Evolutionary conservation across 1,140 invertebrate species (phyloP).

Genomic region (Adelges cooleyi): DNA sequence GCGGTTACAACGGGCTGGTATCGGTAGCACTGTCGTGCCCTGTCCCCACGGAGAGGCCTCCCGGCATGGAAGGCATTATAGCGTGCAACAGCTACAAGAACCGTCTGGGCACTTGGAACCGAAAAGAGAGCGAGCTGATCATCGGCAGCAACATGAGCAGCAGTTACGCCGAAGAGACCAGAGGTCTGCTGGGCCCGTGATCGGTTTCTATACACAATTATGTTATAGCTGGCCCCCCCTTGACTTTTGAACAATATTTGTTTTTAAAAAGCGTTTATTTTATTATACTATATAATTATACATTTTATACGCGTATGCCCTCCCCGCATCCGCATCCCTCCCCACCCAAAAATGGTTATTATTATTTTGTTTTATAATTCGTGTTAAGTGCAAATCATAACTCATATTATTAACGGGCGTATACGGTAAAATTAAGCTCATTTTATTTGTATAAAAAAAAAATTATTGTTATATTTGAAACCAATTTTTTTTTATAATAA

Average conservation of each 20-base stretch:
- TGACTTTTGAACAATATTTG: neutral
- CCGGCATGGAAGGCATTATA: conserved; percentile 57
- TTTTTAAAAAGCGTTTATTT: neutral
- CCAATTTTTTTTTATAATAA: too few relatives aligned
- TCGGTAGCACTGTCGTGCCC: conserved; percentile 22
- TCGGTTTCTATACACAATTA: too few relatives aligned
- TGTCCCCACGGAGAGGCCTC: conserved; percentile 40
- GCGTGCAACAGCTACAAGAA: conserved; percentile 65
- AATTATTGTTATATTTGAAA: too few relatives aligned
- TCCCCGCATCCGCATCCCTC: neutral
- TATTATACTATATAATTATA: neutral
- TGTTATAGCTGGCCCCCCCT: too few relatives aligned
- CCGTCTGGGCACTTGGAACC: conserved; percentile 49
- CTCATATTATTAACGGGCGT: too few relatives aligned
- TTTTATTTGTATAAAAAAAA: too few relatives aligned
- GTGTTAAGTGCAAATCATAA: too few relatives aligned
- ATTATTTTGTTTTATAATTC: too few relatives aligned
- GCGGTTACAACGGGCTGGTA: conserved; percentile 33
- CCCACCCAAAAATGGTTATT: too few relatives aligned
- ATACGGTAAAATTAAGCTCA: too few relatives aligned
- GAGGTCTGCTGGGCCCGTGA: conserved; percentile 8
- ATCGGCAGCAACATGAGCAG: conserved; percentile 7
- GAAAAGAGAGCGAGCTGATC: conserved; percentile 34
- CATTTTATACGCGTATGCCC: neutral
- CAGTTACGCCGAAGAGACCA: conserved; percentile 6